phyloP scores from a whole-genome alignment of 2,113 vertebrate genomes.

The Megalops atlanticus region DNA sequence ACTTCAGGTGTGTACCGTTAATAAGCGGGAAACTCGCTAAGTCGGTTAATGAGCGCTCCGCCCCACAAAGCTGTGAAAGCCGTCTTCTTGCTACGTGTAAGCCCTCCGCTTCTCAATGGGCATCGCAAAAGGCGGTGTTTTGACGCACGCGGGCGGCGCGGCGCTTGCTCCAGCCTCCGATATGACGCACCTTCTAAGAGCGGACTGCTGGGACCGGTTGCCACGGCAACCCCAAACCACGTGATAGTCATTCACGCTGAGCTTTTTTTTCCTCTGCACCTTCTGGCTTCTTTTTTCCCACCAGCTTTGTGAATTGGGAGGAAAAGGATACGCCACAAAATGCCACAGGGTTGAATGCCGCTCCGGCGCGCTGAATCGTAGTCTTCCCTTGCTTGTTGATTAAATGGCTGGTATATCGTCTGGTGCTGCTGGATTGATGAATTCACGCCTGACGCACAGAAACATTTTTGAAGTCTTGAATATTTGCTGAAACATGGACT shows the following conservation, averaged over 20 bases:
- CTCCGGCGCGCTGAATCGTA: too few species aligned
- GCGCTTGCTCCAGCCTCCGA: neutral
- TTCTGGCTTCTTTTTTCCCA: conserved; percentile 6
- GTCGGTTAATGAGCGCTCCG: neutral
- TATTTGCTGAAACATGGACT: too few species aligned
- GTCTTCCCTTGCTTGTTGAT: too few species aligned
- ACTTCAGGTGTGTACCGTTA: neutral
- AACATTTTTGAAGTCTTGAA: too few species aligned
- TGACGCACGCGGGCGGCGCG: too few species aligned
- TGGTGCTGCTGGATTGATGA: too few species aligned
- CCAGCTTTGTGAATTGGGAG: neutral
- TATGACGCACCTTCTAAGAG: conserved; percentile 32
- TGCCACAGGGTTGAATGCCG: too few species aligned
- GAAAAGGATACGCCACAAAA: neutral
- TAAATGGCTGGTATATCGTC: too few species aligned
- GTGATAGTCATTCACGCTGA: conserved; percentile 43
- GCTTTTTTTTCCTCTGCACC: conserved; percentile 34
- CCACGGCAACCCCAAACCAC: conserved; percentile 58
- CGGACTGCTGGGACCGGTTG: conserved; percentile 47
- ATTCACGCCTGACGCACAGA: too few species aligned
- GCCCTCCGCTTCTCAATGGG: neutral
- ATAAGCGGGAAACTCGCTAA: too few species aligned
- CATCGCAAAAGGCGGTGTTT: too few species aligned
- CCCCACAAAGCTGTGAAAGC: neutral
- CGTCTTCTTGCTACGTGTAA: neutral